Base-by-base conservation (phyloP, 2,113 vertebrate genomes). In the Hypomesus transpacificus region DNA sequence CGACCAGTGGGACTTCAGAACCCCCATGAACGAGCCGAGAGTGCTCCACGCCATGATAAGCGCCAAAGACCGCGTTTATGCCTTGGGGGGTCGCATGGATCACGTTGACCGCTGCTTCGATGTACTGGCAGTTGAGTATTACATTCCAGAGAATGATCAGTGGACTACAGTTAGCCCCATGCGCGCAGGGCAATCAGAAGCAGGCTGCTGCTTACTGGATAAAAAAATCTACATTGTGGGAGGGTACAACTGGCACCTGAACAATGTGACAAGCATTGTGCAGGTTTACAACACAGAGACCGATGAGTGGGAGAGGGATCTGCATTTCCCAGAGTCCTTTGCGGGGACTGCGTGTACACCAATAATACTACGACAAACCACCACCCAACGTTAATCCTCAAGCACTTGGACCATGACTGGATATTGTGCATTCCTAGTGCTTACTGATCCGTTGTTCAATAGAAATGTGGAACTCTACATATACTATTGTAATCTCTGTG, bases 191-290 rank as follows among this genome's bases (percentile, higher is more conserved):
- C 97, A 99, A 89, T 99, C 97, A 0, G 97, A 99, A 85, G 95
- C 96, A 0, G 96, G 96, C 63, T 99, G 95, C 84, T 98, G 96
- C 74, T 67, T 96, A 5, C 82, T 98, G 68, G 94, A 95, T 0
- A 85, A 87, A 4, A 98, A 95, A 87, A 98, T 99, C 82, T 99
- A 96, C 71, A 84, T 98, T 0, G 91, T 98, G 0, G 97, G 97
- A 0, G 97, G 97, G 7, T 99, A 99, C 91, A 99, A 97, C 63
- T 99, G 97, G 97, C 96, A 96, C 64, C 91, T 99, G 26, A 98
- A 98, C 90, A 98, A 99, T 0, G 97, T 99, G 0, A 99, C 96
- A 0, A 97, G 97, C 89, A 94, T 98, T 0, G 94, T 99, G 71
- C 97, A 99, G 85, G 96, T 99, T 50, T 99, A 98, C 66, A 99